phyloP scores from a whole-genome alignment of 64 coral and sea anemone species.

The Pocillopora damicornis region DNA sequence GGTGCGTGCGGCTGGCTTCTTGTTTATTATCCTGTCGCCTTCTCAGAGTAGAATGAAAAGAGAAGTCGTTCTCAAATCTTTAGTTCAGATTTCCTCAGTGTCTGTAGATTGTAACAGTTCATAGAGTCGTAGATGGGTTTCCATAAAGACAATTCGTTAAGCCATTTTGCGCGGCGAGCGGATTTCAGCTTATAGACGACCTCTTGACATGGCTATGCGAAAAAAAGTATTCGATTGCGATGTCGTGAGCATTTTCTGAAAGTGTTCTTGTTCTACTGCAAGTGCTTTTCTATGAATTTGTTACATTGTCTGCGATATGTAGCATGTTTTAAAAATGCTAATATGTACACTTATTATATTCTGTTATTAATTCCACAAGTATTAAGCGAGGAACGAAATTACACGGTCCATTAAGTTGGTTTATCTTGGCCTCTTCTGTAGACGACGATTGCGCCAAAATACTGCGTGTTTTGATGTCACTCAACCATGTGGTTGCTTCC shows the following conservation, averaged over 20 bases:
- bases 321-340: background rate
- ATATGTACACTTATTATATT: background rate
- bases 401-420: background rate
- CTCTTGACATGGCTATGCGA: constrained; percentile 12
- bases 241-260: background rate
- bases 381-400: background rate
- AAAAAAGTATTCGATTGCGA: background rate
- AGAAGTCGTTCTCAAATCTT: background rate
- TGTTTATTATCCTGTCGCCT: background rate
- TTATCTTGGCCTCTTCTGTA: background rate
- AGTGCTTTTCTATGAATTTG: background rate
- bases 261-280: too few species aligned
- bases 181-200: background rate
- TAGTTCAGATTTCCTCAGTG: background rate
- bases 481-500: background rate
- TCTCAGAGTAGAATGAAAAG: background rate
- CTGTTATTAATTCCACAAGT: background rate
- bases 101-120: background rate
- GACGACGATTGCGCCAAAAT: background rate
- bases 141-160: background rate
- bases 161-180: background rate
- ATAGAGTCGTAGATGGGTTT: background rate
- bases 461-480: constrained; percentile 1
- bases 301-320: background rate
- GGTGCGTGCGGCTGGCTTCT: background rate